These are phyloP conservation scores for Chrysopa pallens DNA, from an alignment of 1,140 invertebrate species.

Conservation along the genomic window DNA sequence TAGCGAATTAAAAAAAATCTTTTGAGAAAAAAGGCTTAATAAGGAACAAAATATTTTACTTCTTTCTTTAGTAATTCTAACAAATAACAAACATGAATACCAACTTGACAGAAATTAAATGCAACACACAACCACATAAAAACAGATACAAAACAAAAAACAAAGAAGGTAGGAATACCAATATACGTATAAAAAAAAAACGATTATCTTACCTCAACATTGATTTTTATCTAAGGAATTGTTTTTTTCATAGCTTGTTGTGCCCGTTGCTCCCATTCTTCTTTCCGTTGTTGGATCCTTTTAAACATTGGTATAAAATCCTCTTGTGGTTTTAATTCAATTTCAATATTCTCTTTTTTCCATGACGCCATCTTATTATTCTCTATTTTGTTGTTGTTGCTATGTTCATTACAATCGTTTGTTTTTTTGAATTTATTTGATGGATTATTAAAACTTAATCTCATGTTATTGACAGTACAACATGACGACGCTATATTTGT, in stretches of 20 bases:
- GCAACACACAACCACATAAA: background rate
- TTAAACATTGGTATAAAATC: conserved; percentile 36
- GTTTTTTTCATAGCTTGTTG: conserved; percentile 35
- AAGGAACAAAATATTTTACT: too few relatives aligned
- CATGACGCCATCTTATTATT: conserved; percentile 1
- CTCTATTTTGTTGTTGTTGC: conserved; percentile 3
- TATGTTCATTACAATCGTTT: conserved; percentile 12
- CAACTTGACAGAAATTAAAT: conserved; percentile 1
- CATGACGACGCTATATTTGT: conserved; percentile 11
- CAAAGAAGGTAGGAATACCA: too few relatives aligned
- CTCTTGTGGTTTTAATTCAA: conserved; percentile 13
- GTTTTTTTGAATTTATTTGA: conserved; percentile 11
- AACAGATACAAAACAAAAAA: too few relatives aligned
- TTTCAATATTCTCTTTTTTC: conserved; percentile 13
- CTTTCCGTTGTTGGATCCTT: conserved; percentile 49
- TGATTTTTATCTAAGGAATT: conserved; percentile 2
- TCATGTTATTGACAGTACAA: conserved; percentile 6
- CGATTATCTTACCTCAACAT: background rate
- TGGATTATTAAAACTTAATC: conserved; percentile 7
- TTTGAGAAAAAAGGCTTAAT: too few relatives aligned
- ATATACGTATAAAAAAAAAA: background rate
- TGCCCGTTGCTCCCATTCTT: conserved; percentile 53
- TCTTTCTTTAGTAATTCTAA: too few relatives aligned
- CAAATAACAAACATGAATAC: background rate
- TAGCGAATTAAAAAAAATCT: too few relatives aligned